Evolutionary conservation across 2,797 vertebrate genomes (phyloP), one percentile per base, ranked within the genome.

Genomic region (Dicrostonyx torquatus): DNA sequence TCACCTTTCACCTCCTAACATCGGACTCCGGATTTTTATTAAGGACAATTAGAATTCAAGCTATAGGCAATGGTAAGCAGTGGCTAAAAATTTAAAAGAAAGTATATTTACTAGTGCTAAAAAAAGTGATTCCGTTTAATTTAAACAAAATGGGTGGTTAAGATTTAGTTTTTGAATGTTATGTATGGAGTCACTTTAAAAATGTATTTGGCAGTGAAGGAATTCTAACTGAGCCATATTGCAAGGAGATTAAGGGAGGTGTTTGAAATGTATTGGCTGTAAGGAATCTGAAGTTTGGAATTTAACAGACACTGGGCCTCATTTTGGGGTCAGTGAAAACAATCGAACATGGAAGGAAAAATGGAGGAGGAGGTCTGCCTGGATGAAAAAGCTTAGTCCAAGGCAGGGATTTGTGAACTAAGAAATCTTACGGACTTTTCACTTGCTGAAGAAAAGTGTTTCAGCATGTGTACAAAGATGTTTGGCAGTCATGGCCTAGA

Each of bases 51-150:
- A 58, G 55, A 58, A 58, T 58, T 58, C 55, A 58, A 22, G 55
- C 18, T 58, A 18, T 89, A 90, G 87, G 82, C 70, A 83, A 8
- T 53, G 11, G 55, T 89, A 73, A 13, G 68, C 88, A 76, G 37
- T 89, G 13, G 45, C 34, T 73, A 43, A 88, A 62, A 79, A 17
- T 80, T 94, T 90, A 20, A 48, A 80, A 93, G 24, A 72, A 91
- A 14, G 40, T 87, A 17, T 86, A 37, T 62, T 87, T 91, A 58
- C 15, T 5, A 12, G 60, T 88, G 48, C 85, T 17, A 88, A 53
- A 79, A 75, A 24, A 89, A 92, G n/a, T 43, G 22, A 11, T 93
- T 94, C n/a, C 31, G 82, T 86, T 92, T 95, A 10, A 50, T 76
- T 87, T 87, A 40, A 84, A 92, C 24, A 90, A 60, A 82, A 77